These are phyloP conservation scores for Coptodon rendalli DNA, from an alignment of 2,113 vertebrate species.

Conservation along the genomic window DNA sequence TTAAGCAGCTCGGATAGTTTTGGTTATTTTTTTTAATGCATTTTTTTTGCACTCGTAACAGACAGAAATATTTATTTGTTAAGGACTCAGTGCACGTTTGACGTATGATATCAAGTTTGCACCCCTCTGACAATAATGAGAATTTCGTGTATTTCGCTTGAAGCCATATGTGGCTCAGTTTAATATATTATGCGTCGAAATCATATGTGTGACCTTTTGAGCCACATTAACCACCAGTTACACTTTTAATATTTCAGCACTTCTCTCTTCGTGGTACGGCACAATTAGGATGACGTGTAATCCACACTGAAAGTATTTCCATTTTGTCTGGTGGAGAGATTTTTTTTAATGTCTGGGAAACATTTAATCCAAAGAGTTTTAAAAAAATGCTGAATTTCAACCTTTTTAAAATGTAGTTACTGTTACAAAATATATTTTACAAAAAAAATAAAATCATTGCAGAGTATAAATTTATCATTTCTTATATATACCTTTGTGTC, in stretches of 20 bases:
- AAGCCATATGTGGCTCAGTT: background rate
- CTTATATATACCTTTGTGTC: background rate
- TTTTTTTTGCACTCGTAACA: background rate
- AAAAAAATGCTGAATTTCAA: background rate
- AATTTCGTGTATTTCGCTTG: background rate
- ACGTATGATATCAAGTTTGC: background rate
- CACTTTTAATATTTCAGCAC: constrained; percentile 27
- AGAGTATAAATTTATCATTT: background rate
- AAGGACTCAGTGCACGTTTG: background rate
- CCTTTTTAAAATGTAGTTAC: background rate
- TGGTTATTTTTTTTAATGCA: background rate
- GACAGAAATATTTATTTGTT: background rate
- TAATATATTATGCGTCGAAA: background rate
- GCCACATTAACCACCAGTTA: constrained; percentile 36
- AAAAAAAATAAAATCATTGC: background rate
- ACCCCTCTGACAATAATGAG: background rate
- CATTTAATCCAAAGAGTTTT: constrained; percentile 9
- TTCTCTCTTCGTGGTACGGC: constrained; percentile 56
- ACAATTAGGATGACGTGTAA: constrained; percentile 75
- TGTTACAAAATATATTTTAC: background rate
- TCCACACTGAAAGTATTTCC: constrained; percentile 70
- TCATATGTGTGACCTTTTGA: background rate
- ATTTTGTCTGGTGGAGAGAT: constrained; percentile 74
- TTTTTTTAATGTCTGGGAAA: constrained; percentile 73
- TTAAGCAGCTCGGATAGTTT: background rate